phyloP scores from a whole-genome alignment of 1,140 invertebrate genomes.

The Portunus trituberculatus region DNA sequence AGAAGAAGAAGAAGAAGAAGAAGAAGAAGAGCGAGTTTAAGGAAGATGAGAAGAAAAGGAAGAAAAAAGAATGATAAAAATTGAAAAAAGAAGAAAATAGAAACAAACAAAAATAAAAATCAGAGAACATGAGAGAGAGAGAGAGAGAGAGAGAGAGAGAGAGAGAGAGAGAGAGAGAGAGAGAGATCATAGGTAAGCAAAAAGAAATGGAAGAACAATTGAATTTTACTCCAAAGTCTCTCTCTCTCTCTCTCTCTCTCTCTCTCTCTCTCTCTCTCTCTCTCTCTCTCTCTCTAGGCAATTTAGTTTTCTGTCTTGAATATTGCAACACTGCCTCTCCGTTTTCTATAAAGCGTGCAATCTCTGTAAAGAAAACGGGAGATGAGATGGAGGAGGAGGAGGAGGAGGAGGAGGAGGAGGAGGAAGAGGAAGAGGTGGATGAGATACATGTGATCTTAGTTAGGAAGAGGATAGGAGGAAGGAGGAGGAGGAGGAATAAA shows the following conservation, averaged over 20 bases:
- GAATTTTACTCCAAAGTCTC: neutral
- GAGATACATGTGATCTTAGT: too few species aligned
- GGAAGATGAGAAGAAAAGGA: too few species aligned
- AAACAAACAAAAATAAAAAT: too few species aligned
- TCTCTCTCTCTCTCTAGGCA: neutral
- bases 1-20: too few species aligned
- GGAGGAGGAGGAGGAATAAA: neutral
- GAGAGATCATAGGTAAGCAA: neutral
- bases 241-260: slow-evolving; percentile 20
- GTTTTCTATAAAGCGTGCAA: neutral
- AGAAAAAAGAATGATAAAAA: too few species aligned
- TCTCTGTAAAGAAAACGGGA: neutral
- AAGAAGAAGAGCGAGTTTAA: too few species aligned
- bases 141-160: neutral
- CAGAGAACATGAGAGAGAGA: too few species aligned
- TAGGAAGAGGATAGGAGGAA: neutral
- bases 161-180: slow-evolving; percentile 5
- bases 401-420: too few species aligned
- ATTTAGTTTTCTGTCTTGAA: neutral
- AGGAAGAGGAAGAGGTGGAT: too few species aligned
- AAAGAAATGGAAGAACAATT: neutral
- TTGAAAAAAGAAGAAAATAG: too few species aligned
- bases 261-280: slow-evolving; percentile 20
- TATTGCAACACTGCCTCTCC: neutral
- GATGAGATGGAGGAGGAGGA: too few species aligned